phyloP scores from a whole-genome alignment of 1,140 invertebrate species.

The Pseudobourletiella spinata region DNA sequence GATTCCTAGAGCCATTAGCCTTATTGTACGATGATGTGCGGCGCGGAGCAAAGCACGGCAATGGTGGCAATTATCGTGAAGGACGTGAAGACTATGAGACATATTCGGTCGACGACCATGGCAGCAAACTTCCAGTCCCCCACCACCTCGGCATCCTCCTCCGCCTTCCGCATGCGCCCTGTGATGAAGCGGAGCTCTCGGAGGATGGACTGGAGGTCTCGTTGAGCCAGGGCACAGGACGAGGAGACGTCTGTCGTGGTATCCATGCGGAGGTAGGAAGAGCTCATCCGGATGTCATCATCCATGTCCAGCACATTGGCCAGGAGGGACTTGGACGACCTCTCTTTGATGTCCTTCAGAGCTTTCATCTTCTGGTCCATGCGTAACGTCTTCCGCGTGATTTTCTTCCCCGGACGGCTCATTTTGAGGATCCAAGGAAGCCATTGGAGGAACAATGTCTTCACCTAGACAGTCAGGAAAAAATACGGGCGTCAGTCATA shows the following conservation, averaged over 20 bases:
- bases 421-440: conserved; percentile 80
- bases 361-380: conserved; percentile 81
- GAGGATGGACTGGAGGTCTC: conserved; percentile 71
- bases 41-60: conserved; percentile 83
- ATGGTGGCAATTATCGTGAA: conserved; percentile 94
- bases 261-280: conserved; percentile 38
- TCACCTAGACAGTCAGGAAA: no score
- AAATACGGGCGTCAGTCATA: no score
- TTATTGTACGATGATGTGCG: conserved; percentile 91
- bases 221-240: conserved; percentile 45
- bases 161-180: conserved; percentile 74
- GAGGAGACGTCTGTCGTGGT: conserved; percentile 39
- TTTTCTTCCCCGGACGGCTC: conserved; percentile 84
- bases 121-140: conserved; percentile 99
- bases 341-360: conserved; percentile 72
- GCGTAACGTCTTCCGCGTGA: conserved; percentile 79
- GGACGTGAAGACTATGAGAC: conserved; percentile 90
- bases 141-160: conserved; percentile 81
- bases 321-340: conserved; percentile 82
- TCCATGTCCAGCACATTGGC: conserved; percentile 82
- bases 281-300: conserved; percentile 70
- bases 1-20: conserved; percentile 3
- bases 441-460: conserved; percentile 89
- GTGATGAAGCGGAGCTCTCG: conserved; percentile 92
- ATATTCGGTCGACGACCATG: conserved; percentile 96